These are phyloP conservation scores for Rhodinocichla rosea DNA, from an alignment of 2,113 vertebrate species.

Conservation along the genomic window DNA sequence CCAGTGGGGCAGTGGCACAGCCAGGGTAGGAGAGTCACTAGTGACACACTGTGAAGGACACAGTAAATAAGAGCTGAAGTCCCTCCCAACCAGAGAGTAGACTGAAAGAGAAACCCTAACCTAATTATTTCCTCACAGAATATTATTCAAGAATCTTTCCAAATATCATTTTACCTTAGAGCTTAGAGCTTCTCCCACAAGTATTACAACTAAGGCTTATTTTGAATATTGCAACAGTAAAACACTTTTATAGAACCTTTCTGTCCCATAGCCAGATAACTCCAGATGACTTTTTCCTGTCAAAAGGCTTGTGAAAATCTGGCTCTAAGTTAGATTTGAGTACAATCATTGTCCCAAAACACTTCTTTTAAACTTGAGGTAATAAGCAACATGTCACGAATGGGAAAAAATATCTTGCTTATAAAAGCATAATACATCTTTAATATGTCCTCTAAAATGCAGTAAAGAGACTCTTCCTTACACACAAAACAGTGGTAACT, in stretches of 20 bases:
- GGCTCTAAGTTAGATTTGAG: not conserved
- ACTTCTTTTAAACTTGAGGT: not conserved
- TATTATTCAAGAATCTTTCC: not conserved
- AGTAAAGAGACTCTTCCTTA: not conserved
- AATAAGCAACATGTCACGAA: not conserved
- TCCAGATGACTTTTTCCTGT: not conserved
- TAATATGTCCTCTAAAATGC: not conserved
- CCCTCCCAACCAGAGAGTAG: not conserved
- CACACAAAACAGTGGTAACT: not conserved
- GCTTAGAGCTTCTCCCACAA: not conserved
- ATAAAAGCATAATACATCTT: not conserved
- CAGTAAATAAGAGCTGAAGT: not conserved
- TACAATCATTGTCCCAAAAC: not conserved
- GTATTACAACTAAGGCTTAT: not conserved
- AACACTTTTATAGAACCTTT: not conserved
- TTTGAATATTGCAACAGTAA: not conserved
- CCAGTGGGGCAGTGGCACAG: rapidly evolving
- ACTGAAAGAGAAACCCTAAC: not conserved
- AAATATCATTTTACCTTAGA: not conserved
- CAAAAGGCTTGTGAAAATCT: not conserved
- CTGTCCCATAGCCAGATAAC: not conserved
- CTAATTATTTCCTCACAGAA: not conserved
- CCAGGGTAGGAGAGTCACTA: not conserved
- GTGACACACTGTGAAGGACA: not conserved
- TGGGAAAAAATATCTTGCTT: not conserved